Conservation (phyloP, 1,140 invertebrate species). For the Parapsyche elsis region DNA sequence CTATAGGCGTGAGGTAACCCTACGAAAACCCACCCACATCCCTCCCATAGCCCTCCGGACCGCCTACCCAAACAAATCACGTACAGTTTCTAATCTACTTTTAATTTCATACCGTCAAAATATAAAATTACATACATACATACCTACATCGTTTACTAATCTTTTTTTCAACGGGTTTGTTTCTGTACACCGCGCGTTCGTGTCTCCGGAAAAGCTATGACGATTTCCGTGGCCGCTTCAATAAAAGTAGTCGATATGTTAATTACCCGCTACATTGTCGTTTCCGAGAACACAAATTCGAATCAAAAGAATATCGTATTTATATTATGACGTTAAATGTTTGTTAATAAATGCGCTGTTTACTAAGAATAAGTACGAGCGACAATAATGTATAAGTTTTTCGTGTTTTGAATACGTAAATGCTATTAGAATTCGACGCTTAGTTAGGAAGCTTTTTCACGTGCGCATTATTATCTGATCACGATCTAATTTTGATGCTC, state of each 20-base stretch:
- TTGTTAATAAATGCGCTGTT: neutral
- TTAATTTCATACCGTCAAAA: slow-evolving; percentile 55
- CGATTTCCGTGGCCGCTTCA: no score
- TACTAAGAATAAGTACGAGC: neutral
- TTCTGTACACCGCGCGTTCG: neutral
- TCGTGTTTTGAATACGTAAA: no score
- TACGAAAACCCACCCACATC: neutral
- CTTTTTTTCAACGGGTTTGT: slow-evolving; percentile 25
- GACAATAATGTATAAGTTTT: neutral
- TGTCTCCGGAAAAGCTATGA: no score
- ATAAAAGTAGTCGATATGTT: no score
- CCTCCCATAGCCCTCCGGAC: neutral
- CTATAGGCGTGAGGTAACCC: slow-evolving; percentile 5
- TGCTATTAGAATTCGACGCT: neutral
- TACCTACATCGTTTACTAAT: neutral
- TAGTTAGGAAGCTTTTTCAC: slow-evolving; percentile 2
- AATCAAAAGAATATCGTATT: no score
- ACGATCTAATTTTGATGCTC: slow-evolving; percentile 30
- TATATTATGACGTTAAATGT: no score
- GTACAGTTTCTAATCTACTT: slow-evolving; percentile 54
- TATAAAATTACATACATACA: slow-evolving; percentile 43
- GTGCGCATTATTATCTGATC: slow-evolving; percentile 6
- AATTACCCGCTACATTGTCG: no score
- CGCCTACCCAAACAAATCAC: slow-evolving; percentile 53
- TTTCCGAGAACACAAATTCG: no score